phyloP scores from a whole-genome alignment of 2,797 vertebrate genomes.

The Tokudaia muenninki region DNA sequence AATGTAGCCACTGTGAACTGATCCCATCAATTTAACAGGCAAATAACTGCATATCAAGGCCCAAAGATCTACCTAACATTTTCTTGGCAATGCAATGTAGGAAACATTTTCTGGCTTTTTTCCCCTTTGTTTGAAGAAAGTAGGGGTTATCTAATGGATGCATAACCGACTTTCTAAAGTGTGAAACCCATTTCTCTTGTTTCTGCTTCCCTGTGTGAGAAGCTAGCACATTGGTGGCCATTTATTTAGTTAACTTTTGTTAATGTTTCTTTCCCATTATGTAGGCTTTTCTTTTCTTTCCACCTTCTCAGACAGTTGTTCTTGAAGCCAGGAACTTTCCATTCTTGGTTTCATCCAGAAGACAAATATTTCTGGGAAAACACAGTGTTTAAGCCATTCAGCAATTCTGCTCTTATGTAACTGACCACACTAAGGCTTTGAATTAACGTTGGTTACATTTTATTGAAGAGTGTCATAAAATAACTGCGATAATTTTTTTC shows the following conservation, averaged over 20 bases:
- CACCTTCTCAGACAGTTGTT: constrained; percentile 74
- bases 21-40: constrained; percentile 44
- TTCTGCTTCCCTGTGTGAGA: neutral
- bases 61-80: constrained; percentile 33
- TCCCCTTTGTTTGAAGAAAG: neutral
- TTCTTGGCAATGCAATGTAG: constrained; percentile 60
- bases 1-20: neutral
- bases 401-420: constrained; percentile 82
- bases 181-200: constrained; percentile 19
- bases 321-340: constrained; percentile 82
- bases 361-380: constrained; percentile 84
- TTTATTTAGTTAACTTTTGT: constrained; percentile 42
- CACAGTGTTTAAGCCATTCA: constrained; percentile 78
- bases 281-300: constrained; percentile 75
- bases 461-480: constrained; percentile 72
- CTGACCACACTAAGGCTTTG: constrained; percentile 80
- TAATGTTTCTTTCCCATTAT: constrained; percentile 52
- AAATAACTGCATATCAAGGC: constrained; percentile 52
- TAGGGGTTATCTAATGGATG: constrained; percentile 38
- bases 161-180: neutral
- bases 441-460: constrained; percentile 81
- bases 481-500: constrained; percentile 49
- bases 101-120: constrained; percentile 63
- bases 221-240: neutral
- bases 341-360: constrained; percentile 82